Evolutionary conservation across 2,113 vertebrate species (phyloP).

Genomic region (Acrocephalus kingi): DNA sequence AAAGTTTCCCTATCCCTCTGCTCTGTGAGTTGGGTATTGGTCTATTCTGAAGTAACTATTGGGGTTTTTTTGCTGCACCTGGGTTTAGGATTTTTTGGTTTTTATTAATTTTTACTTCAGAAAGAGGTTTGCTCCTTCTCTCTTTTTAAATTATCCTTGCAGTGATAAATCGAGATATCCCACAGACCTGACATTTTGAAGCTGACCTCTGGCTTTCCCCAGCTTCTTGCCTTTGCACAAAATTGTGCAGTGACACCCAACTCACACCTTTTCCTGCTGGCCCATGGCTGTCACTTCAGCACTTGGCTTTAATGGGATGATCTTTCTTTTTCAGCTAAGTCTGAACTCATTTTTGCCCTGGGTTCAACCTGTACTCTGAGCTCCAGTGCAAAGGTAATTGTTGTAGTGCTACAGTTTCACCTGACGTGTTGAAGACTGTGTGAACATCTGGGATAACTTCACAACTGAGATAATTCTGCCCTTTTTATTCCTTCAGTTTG

Average conservation of each 20-base stretch:
- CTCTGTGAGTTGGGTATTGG: not conserved
- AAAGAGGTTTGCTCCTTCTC: not conserved
- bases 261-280: not conserved
- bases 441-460: not conserved
- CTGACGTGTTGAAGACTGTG: not conserved
- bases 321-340: not conserved
- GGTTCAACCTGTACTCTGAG: not conserved
- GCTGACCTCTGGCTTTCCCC: not conserved
- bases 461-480: not conserved
- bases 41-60: not conserved
- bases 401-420: not conserved
- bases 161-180: not conserved
- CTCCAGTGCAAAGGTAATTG: not conserved
- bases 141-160: not conserved
- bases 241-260: not conserved
- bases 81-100: not conserved
- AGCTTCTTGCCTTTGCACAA: not conserved
- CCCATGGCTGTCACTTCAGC: not conserved
- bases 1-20: not conserved
- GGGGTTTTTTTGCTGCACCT: not conserved
- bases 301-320: not conserved
- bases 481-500: not conserved
- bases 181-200: not conserved
- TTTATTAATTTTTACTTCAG: not conserved
- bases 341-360: not conserved